A percentile compares a stretch with the other conserved stretches of the same genome.
phyloP scores from a whole-genome alignment of 2,113 vertebrate species.

The Melozone crissalis region DNA sequence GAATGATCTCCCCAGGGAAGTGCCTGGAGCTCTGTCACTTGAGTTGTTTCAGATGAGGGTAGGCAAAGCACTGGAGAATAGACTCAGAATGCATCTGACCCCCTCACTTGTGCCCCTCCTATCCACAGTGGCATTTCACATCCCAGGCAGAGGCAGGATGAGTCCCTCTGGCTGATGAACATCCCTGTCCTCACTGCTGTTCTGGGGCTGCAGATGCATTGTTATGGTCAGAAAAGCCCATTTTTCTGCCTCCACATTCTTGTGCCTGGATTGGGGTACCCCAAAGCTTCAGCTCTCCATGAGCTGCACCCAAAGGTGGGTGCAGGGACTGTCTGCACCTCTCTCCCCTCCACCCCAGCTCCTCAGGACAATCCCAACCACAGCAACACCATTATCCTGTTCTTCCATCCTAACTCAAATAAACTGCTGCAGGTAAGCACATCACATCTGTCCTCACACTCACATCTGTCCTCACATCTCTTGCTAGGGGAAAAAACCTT shows the following conservation, averaged over 20 bases:
- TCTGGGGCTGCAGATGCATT: background rate
- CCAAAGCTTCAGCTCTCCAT: background rate
- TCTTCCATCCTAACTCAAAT: background rate
- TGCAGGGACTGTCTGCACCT: background rate
- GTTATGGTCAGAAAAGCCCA: background rate
- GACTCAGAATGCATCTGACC: background rate
- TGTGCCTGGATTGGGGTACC: background rate
- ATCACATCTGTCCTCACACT: background rate
- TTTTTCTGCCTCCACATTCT: background rate
- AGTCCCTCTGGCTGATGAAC: background rate
- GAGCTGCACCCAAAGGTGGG: background rate
- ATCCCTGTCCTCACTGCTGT: background rate
- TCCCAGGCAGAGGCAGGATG: background rate
- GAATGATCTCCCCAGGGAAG: constrained; percentile 39
- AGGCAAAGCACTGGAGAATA: constrained; percentile 2
- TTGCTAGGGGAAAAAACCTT: background rate
- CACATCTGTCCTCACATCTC: background rate
- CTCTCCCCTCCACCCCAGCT: background rate
- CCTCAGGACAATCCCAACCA: background rate
- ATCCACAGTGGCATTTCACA: background rate
- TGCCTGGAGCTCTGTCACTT: constrained; percentile 22
- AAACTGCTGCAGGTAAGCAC: background rate
- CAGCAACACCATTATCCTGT: background rate
- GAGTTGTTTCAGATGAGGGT: constrained; percentile 3
- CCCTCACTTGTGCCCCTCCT: background rate